Base-by-base conservation (phyloP, 2,888 invertebrate genomes). In the Nebria salina region DNA sequence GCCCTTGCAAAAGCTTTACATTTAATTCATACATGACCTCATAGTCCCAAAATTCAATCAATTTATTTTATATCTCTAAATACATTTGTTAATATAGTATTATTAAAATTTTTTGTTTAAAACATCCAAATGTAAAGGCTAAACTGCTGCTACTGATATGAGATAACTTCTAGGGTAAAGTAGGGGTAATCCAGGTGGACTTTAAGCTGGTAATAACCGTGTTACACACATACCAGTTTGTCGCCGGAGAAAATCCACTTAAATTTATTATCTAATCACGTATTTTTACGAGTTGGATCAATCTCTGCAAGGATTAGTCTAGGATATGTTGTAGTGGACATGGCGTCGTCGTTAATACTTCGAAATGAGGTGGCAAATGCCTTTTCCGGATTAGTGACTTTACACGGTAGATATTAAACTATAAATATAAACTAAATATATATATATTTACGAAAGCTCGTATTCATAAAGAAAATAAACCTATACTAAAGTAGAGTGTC, bases 221-320 rank as follows among this genome's bases (percentile, higher is more conserved):
- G 81, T 75, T 74, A 65, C 79, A 79, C 79, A 74, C 66, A 73
- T 42, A 20, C 73, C 42, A 42, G 75, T 64, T 64, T 64, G 75
- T 75, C 54, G 26, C 20, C 11, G 15, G 64, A 64, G 75, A n/a
- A 81, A 81, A 81, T 81, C 81, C 81, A 81, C 81, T 81, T 81
- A 81, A 81, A 81, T 81, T 81, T 81, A 81, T 81, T 68, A 76
- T 81, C 81, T 81, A 81, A 81, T 81, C 76, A 81, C 75, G 76
- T 34, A 76, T 81, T 76, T 81, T 81, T 81, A 81, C 81, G 81
- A 76, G 65, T 41, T 11, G 81, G 81, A 81, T 81, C 75, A 81
- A 75, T 64, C 26, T 75, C 34, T 75, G 64, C 73, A 73, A n/a
- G 73, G 73, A 73, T 73, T 73, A 79, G 79, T 79, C 70, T 26